Conservation (phyloP, 2,113 vertebrate genomes). For the Microtus pennsylvanicus region DNA sequence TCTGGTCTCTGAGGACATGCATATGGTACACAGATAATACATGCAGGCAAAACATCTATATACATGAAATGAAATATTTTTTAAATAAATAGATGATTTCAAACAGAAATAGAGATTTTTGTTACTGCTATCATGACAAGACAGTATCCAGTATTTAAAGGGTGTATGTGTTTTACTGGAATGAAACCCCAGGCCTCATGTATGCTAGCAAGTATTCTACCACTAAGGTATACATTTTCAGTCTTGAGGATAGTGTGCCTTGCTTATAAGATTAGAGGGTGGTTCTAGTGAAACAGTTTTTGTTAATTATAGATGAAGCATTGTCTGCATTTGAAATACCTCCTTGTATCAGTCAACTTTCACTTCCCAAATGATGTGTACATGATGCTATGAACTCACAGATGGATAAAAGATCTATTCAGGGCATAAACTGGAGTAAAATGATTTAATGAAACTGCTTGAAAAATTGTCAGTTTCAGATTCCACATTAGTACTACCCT, state of each 20-base stretch:
- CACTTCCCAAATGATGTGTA: neutral
- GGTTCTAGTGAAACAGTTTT: neutral
- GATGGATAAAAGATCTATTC: neutral
- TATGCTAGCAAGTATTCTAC: neutral
- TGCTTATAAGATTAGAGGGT: neutral
- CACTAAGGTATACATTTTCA: neutral
- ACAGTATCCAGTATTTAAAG: too few relatives aligned
- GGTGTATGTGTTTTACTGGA: neutral
- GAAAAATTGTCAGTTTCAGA: neutral
- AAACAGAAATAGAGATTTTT: constrained; percentile 33
- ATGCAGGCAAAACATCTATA: neutral
- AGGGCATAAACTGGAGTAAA: neutral
- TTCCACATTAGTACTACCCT: too few relatives aligned
- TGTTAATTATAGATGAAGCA: neutral
- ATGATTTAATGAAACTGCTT: neutral
- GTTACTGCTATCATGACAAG: neutral
- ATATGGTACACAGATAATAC: neutral
- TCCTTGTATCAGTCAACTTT: neutral
- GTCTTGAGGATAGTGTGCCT: neutral
- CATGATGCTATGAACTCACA: neutral
- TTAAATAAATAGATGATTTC: neutral
- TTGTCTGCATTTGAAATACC: neutral
- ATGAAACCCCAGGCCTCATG: neutral
- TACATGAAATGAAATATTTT: neutral
- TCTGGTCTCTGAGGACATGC: neutral